Percentiles rank a stretch among this genome's conserved stretches.
Evolutionary conservation across 1,140 invertebrate genomes (phyloP).

Genomic region (Lucilia sericata): DNA sequence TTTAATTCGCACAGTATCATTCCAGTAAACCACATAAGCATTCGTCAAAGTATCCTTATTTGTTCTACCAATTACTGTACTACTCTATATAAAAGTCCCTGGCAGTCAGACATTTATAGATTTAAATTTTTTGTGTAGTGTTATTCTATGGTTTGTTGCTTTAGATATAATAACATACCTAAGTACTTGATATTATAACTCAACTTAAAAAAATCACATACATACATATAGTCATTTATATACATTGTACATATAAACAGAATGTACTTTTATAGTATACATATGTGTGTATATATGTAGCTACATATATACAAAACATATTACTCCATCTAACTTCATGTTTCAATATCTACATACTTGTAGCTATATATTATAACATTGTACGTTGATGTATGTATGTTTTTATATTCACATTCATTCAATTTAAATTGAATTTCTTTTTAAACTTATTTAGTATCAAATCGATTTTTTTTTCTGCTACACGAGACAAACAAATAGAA

Average conservation of each 20-base stretch:
- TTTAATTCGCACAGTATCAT: no score
- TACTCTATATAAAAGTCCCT: no score
- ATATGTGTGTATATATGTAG: no score
- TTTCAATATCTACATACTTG: no score
- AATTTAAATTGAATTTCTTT: slow-evolving; percentile 13
- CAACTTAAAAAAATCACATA: background rate
- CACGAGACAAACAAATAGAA: background rate
- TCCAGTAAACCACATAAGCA: no score
- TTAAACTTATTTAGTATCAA: slow-evolving; percentile 6
- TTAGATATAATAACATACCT: slow-evolving; percentile 9
- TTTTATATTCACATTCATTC: background rate
- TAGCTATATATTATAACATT: no score
- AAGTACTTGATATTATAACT: slow-evolving; percentile 9
- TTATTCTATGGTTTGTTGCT: background rate
- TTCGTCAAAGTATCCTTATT: no score
- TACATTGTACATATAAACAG: background rate
- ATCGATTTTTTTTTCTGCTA: background rate
- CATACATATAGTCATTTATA: background rate
- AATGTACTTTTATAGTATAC: background rate
- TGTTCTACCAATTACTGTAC: no score
- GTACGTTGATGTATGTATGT: no score
- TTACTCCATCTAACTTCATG: no score
- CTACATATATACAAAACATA: no score
- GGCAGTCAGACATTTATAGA: background rate
- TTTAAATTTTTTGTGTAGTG: background rate